Evolutionary conservation across 1,140 invertebrate species (phyloP), one percentile per base, ranked within the genome.

Genomic region (Chelonus insularis): DNA sequence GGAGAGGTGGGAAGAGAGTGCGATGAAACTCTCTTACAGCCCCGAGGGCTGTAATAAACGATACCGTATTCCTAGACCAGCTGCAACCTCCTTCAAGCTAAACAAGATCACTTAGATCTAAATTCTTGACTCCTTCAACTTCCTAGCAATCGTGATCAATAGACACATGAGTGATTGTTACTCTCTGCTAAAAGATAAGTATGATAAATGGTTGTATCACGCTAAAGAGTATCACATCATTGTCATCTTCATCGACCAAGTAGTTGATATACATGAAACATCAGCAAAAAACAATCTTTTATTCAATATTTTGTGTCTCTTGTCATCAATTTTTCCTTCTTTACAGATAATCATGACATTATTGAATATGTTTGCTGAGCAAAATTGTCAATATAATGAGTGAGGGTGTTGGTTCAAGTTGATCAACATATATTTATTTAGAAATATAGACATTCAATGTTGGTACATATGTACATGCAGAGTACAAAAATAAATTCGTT

Each of bases 401-500:
- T n/a, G 12, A 11, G 37, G n/a, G 0, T 4, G 14, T 39, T 39
- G 5, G 37, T 34, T 34, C 3, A 34, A 34, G 36, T 9, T 39
- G 2, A 39, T 39, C 7, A 39, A 9, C 7, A 1, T 1, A 39
- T 39, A n/a, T n/a, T 39, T 39, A 12, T 7, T n/a, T n/a, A 39
- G 11, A 39, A n/a, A 39, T 39, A n/a, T 39, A 39, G 11, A 39
- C 4, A 12, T n/a, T n/a, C n/a, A n/a, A n/a, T n/a, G n/a, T n/a
- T n/a, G n/a, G 11, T 21, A 34, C 20, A 14, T 18, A 9, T 21
- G 16, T n/a, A 39, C 8, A 18, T 39, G n/a, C n/a, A n/a, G 11
- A 37, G 34, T 55, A 37, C 18, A 21, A 55, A 55, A 55, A 55
- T 55, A 55, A 55, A 55, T 9, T 55, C 20, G 9, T 7, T 12